A percentile compares a stretch with the other conserved stretches of the same genome.
These are phyloP conservation scores for Tiliacea aurago DNA, from an alignment of 2,888 invertebrate genomes.

Conservation along the genomic window DNA sequence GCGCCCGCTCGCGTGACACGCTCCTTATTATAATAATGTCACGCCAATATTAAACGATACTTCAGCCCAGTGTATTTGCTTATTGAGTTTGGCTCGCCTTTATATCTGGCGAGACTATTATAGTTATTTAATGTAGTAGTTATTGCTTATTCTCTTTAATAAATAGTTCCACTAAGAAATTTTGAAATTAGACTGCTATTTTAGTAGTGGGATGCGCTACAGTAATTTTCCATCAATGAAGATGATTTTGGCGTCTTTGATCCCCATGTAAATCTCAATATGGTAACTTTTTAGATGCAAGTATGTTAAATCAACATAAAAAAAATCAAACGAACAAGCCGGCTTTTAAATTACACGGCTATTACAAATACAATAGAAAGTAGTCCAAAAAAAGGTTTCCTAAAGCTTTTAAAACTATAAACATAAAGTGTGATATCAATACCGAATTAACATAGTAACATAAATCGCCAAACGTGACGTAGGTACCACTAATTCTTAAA, in stretches of 20 bases:
- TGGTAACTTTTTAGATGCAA: too few relatives aligned
- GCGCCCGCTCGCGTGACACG: constrained; percentile 52
- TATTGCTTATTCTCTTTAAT: background rate
- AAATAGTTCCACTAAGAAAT: background rate
- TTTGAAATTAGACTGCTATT: background rate
- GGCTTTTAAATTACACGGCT: constrained; percentile 44
- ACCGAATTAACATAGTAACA: constrained; percentile 82
- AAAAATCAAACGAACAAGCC: constrained; percentile 35
- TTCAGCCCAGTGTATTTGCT: constrained; percentile 7
- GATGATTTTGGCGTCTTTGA: background rate
- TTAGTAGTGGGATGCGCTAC: background rate
- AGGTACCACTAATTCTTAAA: constrained; percentile 88
- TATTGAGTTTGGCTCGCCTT: constrained; percentile 1
- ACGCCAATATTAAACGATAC: constrained; percentile 43
- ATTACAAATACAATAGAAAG: constrained; percentile 57
- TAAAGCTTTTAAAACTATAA: constrained; percentile 69
- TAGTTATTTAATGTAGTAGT: background rate
- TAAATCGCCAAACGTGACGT: constrained; percentile 80
- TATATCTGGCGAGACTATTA: accelerated
- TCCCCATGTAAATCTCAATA: background rate
- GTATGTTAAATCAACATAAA: constrained; percentile 14
- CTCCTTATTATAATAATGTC: constrained; percentile 54
- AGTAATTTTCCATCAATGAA: background rate
- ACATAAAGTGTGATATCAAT: constrained; percentile 78
- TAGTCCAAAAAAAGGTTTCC: constrained; percentile 35